These are phyloP conservation scores for Trichopoda pennipes DNA, from an alignment of 2,888 invertebrate species.

Conservation along the genomic window DNA sequence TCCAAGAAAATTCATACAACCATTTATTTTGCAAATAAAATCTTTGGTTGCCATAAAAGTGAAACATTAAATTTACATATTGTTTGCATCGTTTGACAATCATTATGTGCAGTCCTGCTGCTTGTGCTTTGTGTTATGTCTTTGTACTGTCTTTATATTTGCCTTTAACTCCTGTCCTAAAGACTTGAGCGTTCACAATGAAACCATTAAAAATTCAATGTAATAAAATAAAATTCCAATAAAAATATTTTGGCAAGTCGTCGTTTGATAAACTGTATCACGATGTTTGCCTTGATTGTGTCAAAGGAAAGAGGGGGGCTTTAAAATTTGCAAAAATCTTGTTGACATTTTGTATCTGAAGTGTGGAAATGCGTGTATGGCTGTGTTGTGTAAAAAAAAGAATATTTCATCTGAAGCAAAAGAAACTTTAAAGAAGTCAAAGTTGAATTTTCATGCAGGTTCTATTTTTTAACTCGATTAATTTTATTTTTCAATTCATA, in stretches of 20 bases:
- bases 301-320: neutral
- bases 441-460: slow-evolving; percentile 16
- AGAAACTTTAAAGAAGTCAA: slow-evolving; percentile 47
- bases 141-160: slow-evolving; percentile 8
- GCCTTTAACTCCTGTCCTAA: slow-evolving; percentile 14
- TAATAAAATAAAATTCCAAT: slow-evolving; percentile 81
- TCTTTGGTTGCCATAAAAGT: slow-evolving; percentile 59
- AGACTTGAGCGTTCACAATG: slow-evolving; percentile 72
- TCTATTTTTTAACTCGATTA: neutral
- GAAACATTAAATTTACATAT: slow-evolving; percentile 77
- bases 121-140: neutral
- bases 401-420: neutral
- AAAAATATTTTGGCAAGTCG: slow-evolving; percentile 76
- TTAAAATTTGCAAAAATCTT: slow-evolving; percentile 60
- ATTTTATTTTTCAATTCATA: neutral
- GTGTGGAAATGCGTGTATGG: slow-evolving; percentile 73
- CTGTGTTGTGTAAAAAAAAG: slow-evolving; percentile 10
- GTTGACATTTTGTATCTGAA: slow-evolving; percentile 72
- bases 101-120: slow-evolving; percentile 50
- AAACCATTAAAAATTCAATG: slow-evolving; percentile 80
- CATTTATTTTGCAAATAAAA: slow-evolving; percentile 57
- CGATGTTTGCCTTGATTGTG: neutral
- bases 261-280: slow-evolving; percentile 50
- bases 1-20: slow-evolving; percentile 48
- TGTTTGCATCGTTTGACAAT: slow-evolving; percentile 76